These are phyloP conservation scores for Leptopilina clavipes DNA, from an alignment of 1,140 invertebrate genomes.

Conservation along the genomic window DNA sequence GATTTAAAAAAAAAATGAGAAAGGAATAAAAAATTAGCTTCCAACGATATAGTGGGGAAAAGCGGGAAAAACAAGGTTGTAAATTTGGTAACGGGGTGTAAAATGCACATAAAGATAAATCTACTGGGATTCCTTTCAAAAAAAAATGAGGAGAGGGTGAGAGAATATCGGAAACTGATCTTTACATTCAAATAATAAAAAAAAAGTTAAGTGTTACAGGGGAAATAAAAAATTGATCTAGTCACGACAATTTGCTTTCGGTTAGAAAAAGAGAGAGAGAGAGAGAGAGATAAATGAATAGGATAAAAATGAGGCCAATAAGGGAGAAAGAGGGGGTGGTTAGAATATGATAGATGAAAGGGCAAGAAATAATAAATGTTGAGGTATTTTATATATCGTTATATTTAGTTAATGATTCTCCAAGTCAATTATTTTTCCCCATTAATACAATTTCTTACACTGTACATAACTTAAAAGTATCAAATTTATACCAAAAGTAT, in stretches of 20 bases:
- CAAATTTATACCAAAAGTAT: too few species aligned
- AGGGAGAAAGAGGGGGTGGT: neutral
- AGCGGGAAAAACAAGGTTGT: neutral
- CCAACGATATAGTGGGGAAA: neutral
- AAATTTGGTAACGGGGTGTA: neutral
- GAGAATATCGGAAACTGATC: neutral
- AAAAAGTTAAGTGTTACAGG: neutral
- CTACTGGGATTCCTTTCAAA: neutral
- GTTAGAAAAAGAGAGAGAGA: neutral
- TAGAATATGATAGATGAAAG: constrained; percentile 18
- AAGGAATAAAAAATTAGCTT: neutral
- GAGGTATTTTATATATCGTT: neutral
- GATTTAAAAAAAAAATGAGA: too few species aligned
- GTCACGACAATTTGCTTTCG: neutral
- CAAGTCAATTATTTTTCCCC: too few species aligned
- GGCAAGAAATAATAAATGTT: constrained; percentile 33
- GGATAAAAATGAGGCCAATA: neutral
- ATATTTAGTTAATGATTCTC: too few species aligned
- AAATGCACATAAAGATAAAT: neutral
- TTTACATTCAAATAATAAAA: neutral
- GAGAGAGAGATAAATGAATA: neutral
- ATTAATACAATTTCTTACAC: too few species aligned
- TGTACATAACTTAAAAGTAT: too few species aligned
- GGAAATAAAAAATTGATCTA: neutral
- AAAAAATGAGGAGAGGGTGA: neutral